A percentile compares a stretch with the other conserved stretches of the same genome.
phyloP scores from a whole-genome alignment of 2,888 invertebrate species.

The Rhimphoctona megacephalus region DNA sequence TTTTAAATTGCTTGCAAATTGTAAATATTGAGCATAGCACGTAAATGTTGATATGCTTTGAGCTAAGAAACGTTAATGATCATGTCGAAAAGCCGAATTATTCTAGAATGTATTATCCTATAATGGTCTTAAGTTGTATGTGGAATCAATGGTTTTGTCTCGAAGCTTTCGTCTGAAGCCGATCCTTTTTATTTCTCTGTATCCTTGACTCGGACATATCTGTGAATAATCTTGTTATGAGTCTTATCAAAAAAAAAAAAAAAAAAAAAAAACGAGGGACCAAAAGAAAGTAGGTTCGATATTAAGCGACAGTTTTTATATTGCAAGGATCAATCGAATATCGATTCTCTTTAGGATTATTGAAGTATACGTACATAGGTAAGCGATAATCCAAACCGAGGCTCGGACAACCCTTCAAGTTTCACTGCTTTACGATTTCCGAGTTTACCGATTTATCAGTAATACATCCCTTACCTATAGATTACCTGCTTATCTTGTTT shows the following conservation, averaged over 20 bases:
- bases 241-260: slow-evolving; percentile 22
- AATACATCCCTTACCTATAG: background rate
- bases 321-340: background rate
- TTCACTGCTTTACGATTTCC: slow-evolving; percentile 16
- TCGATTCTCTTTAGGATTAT: slow-evolving; percentile 26
- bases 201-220: background rate
- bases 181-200: background rate
- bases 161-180: background rate
- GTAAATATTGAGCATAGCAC: background rate
- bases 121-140: background rate
- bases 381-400: background rate
- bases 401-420: background rate
- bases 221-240: slow-evolving; percentile 1
- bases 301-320: background rate
- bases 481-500: slow-evolving; percentile 30
- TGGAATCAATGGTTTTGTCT: slow-evolving; percentile 8
- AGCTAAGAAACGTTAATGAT: background rate
- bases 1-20: background rate
- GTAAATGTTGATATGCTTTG: background rate
- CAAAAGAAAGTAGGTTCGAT: background rate
- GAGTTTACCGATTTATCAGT: slow-evolving; percentile 20
- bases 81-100: background rate
- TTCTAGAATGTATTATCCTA: background rate
- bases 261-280: background rate
- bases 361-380: background rate